Percentiles rank a stretch among this genome's conserved stretches.
These are phyloP conservation scores for Pandemis heparana DNA, from an alignment of 2,888 invertebrate species.

Conservation along the genomic window DNA sequence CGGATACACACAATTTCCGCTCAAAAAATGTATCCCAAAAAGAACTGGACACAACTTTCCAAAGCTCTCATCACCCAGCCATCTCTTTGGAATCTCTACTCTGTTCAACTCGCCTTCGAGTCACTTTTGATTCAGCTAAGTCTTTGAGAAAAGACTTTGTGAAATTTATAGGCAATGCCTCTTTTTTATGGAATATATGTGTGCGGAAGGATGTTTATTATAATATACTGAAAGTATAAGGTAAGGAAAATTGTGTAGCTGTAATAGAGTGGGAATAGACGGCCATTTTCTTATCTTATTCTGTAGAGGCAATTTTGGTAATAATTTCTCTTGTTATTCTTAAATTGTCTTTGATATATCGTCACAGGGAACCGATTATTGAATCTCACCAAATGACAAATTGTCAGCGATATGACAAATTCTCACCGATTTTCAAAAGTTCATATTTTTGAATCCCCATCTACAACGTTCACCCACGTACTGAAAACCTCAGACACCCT, in stretches of 20 bases:
- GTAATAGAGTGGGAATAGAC: slow-evolving; percentile 19
- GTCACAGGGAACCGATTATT: too few species aligned
- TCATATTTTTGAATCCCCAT: too few species aligned
- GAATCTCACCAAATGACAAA: too few species aligned
- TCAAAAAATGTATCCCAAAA: slow-evolving; percentile 49
- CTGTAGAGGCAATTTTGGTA: too few species aligned
- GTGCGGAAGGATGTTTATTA: slow-evolving; percentile 37
- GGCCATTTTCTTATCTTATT: too few species aligned
- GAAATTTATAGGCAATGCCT: neutral
- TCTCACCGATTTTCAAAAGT: too few species aligned
- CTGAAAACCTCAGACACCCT: too few species aligned
- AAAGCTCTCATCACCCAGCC: neutral
- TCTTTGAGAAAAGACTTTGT: neutral
- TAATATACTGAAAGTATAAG: slow-evolving; percentile 32
- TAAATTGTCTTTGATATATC: too few species aligned
- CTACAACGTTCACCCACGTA: too few species aligned
- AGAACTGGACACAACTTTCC: neutral
- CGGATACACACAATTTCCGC: slow-evolving; percentile 48
- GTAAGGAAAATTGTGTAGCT: slow-evolving; percentile 19
- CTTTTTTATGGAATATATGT: slow-evolving; percentile 31
- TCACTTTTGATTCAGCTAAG: neutral
- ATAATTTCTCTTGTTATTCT: too few species aligned
- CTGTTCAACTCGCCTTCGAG: neutral
- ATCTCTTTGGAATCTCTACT: neutral
- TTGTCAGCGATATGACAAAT: too few species aligned